Percentiles rank a stretch among this genome's conserved stretches.
Evolutionary conservation across 2,797 vertebrate genomes (phyloP).

Genomic region (Sparus aurata): DNA sequence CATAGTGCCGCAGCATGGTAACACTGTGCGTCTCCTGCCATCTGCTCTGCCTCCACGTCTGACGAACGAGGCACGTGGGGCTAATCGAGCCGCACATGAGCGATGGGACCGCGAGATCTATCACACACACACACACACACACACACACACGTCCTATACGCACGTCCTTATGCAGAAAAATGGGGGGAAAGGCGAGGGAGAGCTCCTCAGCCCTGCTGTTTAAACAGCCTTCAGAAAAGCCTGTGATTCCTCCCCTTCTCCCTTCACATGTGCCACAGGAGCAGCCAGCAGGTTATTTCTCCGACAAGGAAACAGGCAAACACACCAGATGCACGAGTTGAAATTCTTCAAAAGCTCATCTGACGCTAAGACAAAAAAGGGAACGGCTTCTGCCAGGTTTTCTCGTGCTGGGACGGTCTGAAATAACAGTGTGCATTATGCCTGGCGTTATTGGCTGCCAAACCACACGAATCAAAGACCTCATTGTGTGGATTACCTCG

Average conservation of each 20-base stretch:
- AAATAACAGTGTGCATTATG: conserved; percentile 82
- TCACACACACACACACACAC: conserved; percentile 55
- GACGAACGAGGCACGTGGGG: conserved; percentile 87
- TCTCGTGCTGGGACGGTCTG: conserved; percentile 77
- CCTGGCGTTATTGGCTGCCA: conserved; percentile 79
- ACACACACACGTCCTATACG: conserved; percentile 52
- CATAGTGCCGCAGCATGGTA: conserved; percentile 83
- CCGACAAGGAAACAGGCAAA: conserved; percentile 64
- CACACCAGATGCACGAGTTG: conserved; percentile 73
- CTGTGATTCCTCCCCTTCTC: conserved; percentile 70
- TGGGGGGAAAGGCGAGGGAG: conserved; percentile 45
- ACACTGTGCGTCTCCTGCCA: conserved; percentile 85
- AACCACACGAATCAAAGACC: conserved; percentile 84
- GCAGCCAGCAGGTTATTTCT: conserved; percentile 75
- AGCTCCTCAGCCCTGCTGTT: conserved; percentile 74
- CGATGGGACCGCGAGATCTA: conserved; percentile 79
- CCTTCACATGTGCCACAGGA: conserved; percentile 68
- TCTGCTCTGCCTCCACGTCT: conserved; percentile 86
- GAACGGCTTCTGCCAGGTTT: conserved; percentile 76
- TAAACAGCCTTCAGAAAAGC: conserved; percentile 75
- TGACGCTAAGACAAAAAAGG: conserved; percentile 66
- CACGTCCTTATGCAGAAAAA: conserved; percentile 80
- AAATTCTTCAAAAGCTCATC: conserved; percentile 79
- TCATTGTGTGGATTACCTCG: conserved; percentile 87
- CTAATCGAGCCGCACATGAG: conserved; percentile 87